Conservation (phyloP, 2,113 vertebrate species). For the Actenoides lindsayi region DNA sequence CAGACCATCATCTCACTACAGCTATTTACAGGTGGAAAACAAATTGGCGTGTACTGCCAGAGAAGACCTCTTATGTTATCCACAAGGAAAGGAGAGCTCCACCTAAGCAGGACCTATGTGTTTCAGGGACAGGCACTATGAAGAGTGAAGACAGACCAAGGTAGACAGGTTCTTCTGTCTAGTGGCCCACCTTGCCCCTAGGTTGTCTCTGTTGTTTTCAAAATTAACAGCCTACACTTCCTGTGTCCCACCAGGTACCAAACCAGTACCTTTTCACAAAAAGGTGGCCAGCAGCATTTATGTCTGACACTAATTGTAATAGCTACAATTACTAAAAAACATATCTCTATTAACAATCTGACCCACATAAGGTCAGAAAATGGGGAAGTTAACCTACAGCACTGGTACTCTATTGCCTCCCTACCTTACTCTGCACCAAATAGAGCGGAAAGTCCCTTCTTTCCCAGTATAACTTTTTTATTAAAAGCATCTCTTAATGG, state of each 20-base stretch:
- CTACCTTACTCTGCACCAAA: background rate
- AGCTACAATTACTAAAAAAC: background rate
- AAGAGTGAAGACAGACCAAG: background rate
- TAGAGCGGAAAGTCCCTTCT: fast-evolving
- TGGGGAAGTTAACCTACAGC: background rate
- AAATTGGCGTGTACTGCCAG: fast-evolving
- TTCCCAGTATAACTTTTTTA: background rate
- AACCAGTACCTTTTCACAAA: background rate
- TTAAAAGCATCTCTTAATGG: background rate
- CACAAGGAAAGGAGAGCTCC: background rate
- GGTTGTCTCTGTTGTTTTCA: background rate
- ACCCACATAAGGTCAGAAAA: fast-evolving
- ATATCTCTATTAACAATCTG: background rate
- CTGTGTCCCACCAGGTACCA: background rate
- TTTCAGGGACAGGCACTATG: background rate
- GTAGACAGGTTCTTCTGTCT: background rate
- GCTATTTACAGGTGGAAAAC: background rate
- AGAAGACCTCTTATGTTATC: background rate
- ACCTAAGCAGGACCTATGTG: background rate
- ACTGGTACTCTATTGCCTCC: background rate
- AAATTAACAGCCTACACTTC: background rate
- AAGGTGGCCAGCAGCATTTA: background rate
- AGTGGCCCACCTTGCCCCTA: background rate
- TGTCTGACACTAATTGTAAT: background rate
- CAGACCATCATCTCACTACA: background rate